Base-by-base conservation (phyloP, 2,113 vertebrate genomes). In the Semicossyphus pulcher region DNA sequence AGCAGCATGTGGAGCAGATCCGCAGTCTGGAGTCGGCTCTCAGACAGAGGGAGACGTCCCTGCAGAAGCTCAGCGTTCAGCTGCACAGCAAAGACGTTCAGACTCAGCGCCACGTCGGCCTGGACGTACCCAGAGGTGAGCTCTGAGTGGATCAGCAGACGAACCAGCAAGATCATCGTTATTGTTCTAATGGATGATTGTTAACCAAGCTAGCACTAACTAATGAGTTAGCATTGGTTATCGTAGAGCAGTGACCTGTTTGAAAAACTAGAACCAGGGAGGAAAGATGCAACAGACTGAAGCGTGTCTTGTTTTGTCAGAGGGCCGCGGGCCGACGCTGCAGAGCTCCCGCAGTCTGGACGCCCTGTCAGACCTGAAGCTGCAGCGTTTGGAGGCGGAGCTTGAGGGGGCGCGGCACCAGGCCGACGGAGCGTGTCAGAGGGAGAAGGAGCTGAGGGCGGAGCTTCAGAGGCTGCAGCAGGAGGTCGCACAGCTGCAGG, bases 1-100 rank as follows among this genome's bases (percentile, higher is more conserved):
- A 97, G 91, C 95, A 94, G 1, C 96, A 97, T 26, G 72, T 96
- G 81, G 92, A 93, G 85, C 92, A 92, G 83, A 96, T 97, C 91
- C 91, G 90, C 72, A 91, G 88, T 49, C 72, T 97, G 88, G 96
- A 97, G 78, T 92, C 95, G 68, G 94, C 94, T 39, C 90, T 96
- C 15, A 88, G 91, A 42, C 95, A 95, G 49, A 93, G 94, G 1
- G 95, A 96, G 0, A n/a, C 57, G 18, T 39, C 93, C 23, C 93
- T 96, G 66, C 89, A 94, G 26, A 95, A 91, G 60, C 93, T 94
- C 83, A 92, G 89, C 41, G 72, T 53, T 64, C 76, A 94, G 14
- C 56, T 93, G 10, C 79, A 86, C 10, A 92, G 78, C 32, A 94
- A 93, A 84, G 95, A 95, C 29, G 76, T 93, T n/a, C 94, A 94